Base-by-base conservation (phyloP, 2,888 invertebrate genomes). In the Plagodis dolabraria region DNA sequence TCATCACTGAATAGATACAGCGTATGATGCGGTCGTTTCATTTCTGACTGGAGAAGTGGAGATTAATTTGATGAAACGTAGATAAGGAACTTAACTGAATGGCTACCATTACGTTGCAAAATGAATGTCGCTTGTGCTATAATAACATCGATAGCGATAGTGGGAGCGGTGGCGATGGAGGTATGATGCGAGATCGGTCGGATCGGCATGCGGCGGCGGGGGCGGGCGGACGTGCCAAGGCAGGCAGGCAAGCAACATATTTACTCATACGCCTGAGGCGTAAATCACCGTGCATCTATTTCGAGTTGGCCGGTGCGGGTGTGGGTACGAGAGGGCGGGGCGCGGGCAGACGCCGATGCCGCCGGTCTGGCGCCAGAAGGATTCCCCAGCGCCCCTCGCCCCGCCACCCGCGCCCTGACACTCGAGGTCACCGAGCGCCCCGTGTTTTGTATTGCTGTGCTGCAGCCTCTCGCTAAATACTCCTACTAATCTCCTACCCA, bases 361-460 rank as follows among this genome's bases (percentile, higher is more conserved):
- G 92, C 83, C 93, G 89, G 92, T 92, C 93, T 93, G 92, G 93
- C 93, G 93, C 93, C 93, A 92, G 88, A 90, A 92, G 93, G 93
- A 93, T 93, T 93, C 93, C 93, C 93, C 93, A 89, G 90, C 91
- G 87, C 89, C 86, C 83, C 86, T 79, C 86, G 79, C 64, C 75
- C 43, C 43, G 11, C 43, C 11, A 11, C 43, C 9, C 42, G 42
- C 42, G 10, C 78, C 75, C 76, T 75, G 78, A 68, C 75, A 71
- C 78, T 77, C 82, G 82, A 83, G 82, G 83, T 83, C 83, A 78
- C 82, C 75, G 77, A 68, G 79, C 80, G 77, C 80, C 77, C 36
- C 80, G 74, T 77, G 74, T 76, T 76, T 74, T 75, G 67, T 69
- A 22, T 22, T 22, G 22, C 22, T 22, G 74, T 74, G 7, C 10